Conservation (phyloP, 2,113 vertebrate species). For the Danio rerio region DNA sequence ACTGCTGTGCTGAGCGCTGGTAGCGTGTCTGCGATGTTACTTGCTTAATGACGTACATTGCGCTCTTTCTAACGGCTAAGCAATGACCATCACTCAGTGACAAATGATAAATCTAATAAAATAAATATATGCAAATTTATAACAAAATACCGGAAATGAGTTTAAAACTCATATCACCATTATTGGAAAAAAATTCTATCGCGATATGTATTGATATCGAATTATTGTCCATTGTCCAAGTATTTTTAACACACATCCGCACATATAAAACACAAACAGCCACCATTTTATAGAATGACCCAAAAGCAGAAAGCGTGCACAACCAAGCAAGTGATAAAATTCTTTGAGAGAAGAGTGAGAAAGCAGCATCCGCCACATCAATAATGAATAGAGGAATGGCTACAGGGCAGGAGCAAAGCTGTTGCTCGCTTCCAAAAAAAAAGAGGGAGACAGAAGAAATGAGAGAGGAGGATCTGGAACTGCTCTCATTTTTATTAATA, state of each 20-base stretch:
- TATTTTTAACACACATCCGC: neutral
- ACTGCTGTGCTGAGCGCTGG: too few relatives aligned
- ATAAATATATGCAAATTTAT: too few relatives aligned
- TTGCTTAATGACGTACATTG: too few relatives aligned
- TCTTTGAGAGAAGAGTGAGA: constrained; percentile 55
- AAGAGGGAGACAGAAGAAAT: constrained; percentile 39
- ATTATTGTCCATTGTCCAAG: too few relatives aligned
- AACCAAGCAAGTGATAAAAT: constrained; percentile 2
- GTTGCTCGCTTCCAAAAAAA: constrained; percentile 12
- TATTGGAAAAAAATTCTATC: too few relatives aligned
- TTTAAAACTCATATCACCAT: too few relatives aligned
- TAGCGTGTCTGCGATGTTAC: too few relatives aligned
- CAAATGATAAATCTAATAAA: too few relatives aligned
- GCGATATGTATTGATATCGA: too few relatives aligned
- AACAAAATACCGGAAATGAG: too few relatives aligned
- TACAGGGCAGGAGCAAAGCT: constrained; percentile 54
- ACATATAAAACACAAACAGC: neutral
- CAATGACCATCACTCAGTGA: too few relatives aligned
- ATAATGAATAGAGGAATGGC: constrained; percentile 58
- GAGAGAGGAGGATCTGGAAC: constrained; percentile 62
- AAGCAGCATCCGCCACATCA: constrained; percentile 62
- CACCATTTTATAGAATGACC: neutral
- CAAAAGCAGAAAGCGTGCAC: neutral
- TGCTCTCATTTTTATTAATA: constrained; percentile 76
- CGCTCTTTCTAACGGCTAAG: too few relatives aligned